These are phyloP conservation scores for Trachelus troglodyta DNA, from an alignment of 2,888 invertebrate species.

Conservation along the genomic window DNA sequence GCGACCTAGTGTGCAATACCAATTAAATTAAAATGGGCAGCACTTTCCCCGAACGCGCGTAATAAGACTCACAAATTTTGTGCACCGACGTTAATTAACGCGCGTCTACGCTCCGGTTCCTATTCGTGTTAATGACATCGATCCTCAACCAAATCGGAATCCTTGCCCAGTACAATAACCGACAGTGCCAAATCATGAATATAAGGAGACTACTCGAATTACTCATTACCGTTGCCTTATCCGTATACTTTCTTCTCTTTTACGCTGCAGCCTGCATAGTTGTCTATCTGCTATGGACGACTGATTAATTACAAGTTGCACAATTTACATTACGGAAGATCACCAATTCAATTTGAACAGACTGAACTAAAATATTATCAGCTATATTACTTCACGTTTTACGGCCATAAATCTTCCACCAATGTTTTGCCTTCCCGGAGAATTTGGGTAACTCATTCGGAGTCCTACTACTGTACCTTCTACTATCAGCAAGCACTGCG, in stretches of 20 bases:
- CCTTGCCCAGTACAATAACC: neutral
- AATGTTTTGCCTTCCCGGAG: neutral
- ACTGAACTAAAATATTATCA: neutral
- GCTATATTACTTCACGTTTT: neutral
- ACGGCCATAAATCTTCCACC: neutral
- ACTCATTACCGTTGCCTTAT: constrained; percentile 49
- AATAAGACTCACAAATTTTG: neutral
- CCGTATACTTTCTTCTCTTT: constrained; percentile 58
- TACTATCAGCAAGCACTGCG: neutral
- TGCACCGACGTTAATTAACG: neutral
- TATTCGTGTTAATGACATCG: constrained; percentile 18
- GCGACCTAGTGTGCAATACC: neutral
- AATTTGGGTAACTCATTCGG: no score
- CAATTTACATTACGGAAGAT: neutral
- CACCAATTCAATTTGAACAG: neutral
- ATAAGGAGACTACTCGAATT: constrained; percentile 50
- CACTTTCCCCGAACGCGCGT: neutral
- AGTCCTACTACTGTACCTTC: neutral
- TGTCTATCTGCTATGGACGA: constrained; percentile 52
- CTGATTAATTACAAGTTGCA: neutral
- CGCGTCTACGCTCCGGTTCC: constrained; percentile 14
- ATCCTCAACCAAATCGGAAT: neutral
- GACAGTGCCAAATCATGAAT: constrained; percentile 33
- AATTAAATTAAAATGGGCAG: neutral
- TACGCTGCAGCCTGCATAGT: constrained; percentile 49